A percentile compares a stretch with the other conserved stretches of the same genome.
Conservation (phyloP, 2,797 vertebrate genomes). For the Alauda arvensis region DNA sequence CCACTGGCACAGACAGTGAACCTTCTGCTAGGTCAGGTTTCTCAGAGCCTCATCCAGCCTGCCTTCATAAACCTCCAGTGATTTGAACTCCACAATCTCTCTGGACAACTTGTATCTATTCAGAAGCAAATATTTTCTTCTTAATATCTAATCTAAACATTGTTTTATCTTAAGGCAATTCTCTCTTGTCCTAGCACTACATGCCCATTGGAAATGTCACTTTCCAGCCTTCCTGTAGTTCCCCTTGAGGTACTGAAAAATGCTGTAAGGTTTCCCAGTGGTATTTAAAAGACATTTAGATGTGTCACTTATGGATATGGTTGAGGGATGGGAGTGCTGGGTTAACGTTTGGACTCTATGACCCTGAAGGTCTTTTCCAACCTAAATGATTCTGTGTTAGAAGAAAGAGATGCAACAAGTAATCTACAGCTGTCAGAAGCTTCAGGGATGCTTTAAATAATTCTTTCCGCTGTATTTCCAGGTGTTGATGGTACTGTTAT, state of each 20-base stretch:
- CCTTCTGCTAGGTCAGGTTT: background rate
- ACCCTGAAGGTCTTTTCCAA: background rate
- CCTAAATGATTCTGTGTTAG: background rate
- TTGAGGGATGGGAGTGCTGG: background rate
- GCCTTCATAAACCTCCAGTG: background rate
- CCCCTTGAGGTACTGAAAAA: background rate
- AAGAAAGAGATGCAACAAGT: background rate
- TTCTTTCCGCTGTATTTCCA: constrained; percentile 22
- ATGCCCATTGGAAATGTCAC: background rate
- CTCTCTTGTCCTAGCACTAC: background rate
- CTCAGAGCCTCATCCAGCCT: background rate
- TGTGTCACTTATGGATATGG: background rate
- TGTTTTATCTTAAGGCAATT: background rate
- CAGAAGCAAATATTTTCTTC: background rate
- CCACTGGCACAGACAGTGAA: background rate
- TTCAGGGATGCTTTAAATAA: constrained; percentile 6
- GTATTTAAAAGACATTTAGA: background rate
- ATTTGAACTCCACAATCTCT: background rate
- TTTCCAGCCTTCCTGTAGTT: background rate
- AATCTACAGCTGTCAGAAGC: background rate
- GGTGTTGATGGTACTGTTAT: constrained; percentile 8
- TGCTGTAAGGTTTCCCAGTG: background rate
- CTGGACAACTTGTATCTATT: background rate
- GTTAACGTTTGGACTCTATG: background rate
- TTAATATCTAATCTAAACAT: background rate